A percentile compares a stretch with the other conserved stretches of the same genome.
Evolutionary conservation across 2,888 invertebrate genomes (phyloP).

Genomic region (Cephus pulcher): DNA sequence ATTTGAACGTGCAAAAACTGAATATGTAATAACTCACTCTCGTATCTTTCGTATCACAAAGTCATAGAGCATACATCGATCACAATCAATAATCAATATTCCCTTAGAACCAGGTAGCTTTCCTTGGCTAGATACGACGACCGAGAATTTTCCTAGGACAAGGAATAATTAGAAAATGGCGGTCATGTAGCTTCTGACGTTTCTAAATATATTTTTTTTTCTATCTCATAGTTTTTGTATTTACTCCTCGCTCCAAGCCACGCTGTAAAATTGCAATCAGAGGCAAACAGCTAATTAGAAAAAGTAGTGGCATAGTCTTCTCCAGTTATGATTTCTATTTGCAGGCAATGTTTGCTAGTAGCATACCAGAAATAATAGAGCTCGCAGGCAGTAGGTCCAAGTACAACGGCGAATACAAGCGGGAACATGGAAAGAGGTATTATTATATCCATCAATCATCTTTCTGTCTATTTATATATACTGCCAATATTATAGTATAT

Average conservation of each 20-base stretch:
- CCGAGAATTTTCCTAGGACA: no score
- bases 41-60: no score
- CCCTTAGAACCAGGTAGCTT: no score
- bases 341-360: slow-evolving; percentile 99
- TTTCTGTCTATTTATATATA: slow-evolving; percentile 2
- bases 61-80: no score
- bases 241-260: background rate
- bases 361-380: slow-evolving; percentile 99
- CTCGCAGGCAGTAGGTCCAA: slow-evolving; percentile 99
- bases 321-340: slow-evolving; percentile 72
- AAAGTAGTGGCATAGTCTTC: slow-evolving; percentile 19
- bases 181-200: background rate
- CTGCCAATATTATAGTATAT: slow-evolving; percentile 14
- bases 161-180: no score
- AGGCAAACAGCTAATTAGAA: background rate
- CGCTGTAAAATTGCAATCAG: background rate
- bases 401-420: slow-evolving; percentile 99
- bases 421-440: slow-evolving; percentile 99
- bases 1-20: no score
- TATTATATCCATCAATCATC: slow-evolving; percentile 42
- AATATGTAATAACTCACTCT: no score
- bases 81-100: no score
- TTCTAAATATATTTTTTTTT: background rate
- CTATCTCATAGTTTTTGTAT: background rate
- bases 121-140: no score